Evolutionary conservation across 2,797 vertebrate species (phyloP), one percentile per base, ranked within the genome.

Genomic region (Mastacembelus armatus): DNA sequence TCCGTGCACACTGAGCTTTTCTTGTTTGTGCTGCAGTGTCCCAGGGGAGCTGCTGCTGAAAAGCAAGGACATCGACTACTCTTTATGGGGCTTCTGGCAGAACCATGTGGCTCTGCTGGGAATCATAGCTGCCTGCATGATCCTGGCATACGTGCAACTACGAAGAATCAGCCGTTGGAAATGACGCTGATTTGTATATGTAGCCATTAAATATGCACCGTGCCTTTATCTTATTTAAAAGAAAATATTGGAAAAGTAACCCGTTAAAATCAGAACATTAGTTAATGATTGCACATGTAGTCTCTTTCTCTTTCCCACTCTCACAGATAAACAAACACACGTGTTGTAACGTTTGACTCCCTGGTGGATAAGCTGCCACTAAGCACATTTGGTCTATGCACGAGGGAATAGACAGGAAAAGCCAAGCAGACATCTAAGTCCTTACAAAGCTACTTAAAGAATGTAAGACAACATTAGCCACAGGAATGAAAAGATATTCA

Each of bases 11-110:
- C 59, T 69, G 38, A 80, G 22, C 33, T 1, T 64, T 10, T 76
- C 27, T 24, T 43, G 10, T 69, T 32, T 80, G 48, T 71, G n/a
- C 44, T 60, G 51, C 84, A 94, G 94, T 0, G 1, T 94, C 8
- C 65, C 84, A 35, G 94, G 94, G 36, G 94, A 94, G 80, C 0
- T 40, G 24, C 91, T 90, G 66, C 86, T 95, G 76, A 0, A 56
- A 0, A 4, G 3, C 3, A 90, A 91, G 78, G 76, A 29, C 11
- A 84, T 95, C 2, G 88, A 94, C 87, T 93, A 93, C 88, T 94
- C 94, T 1, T 5, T 7, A 0, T 95, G 94, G 94, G 94, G 93
- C 10, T 94, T 94, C 84, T 95, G 94, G 94, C 89, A 94, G 88
- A 95, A 95, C 45, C 52, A 91, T 22, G 88, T 94, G 79, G 94